Base-by-base conservation (phyloP, 92 coral and sea anemone genomes). In the Ricordea florida region DNA sequence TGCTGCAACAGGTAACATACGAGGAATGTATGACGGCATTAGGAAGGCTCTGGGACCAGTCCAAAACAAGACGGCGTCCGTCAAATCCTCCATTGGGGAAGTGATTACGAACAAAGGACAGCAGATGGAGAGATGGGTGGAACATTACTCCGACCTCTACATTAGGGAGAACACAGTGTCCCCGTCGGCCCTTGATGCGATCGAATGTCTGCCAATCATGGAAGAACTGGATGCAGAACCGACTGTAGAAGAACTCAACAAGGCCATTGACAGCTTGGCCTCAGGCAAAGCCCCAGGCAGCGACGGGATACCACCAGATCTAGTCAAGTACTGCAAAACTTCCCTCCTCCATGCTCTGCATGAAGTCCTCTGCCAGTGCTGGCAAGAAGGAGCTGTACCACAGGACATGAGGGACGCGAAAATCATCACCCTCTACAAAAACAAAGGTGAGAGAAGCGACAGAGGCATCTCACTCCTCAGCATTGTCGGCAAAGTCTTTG, bases 241-340 rank as follows among this genome's bases (percentile, higher is more conserved):
- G 10, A 69, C 67, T 4, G 9, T 29, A 24, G 76, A 69, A 1
- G 76, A 69, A 47, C 66, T 69, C 66, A 69, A 44, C 15, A 69
- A 69, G 64, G 76, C 66, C 64, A 67, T 67, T 47, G 64, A 67
- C 34, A 45, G 36, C 37, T 47, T 67, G 34, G 75, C 75, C 15
- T 25, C 38, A 48, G 75, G 66, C 18, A 68, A 68, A 41, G 64
- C 64, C 17, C 67, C 68, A 49, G 76, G 67, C 67, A 68, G 40
- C 69, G 43, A 51, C 66, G 23, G 76, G 5, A 69, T 69, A 24
- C 45, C 63, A 14, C 29, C 60, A 52, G 60, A 52, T 29, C 29
- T 52, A 17, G 30, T 52, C 60, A 52, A 52, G 30, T 28, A 52
- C 23, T 52, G 60, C 25, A 52, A 52, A 29, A 52, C 60, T 17